These are phyloP conservation scores for Nansenia antarctica DNA, from an alignment of 2,113 vertebrate species.

Conservation along the genomic window DNA sequence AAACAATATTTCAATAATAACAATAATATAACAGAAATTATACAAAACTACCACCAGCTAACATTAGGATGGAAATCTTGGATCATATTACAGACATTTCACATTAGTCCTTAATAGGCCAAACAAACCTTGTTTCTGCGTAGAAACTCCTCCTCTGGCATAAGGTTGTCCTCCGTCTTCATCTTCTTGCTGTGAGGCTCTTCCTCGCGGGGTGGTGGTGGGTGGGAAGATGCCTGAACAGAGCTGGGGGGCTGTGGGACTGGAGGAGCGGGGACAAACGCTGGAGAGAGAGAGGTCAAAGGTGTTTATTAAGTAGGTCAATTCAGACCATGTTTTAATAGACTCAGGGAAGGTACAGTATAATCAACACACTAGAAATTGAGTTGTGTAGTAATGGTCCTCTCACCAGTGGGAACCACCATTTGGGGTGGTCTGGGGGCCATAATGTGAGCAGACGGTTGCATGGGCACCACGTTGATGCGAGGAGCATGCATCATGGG, in stretches of 20 bases:
- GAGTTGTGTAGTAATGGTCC: neutral
- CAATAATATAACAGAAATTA: too few species aligned
- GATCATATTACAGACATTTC: neutral
- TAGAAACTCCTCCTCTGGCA: conserved; percentile 96
- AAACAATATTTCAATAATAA: neutral
- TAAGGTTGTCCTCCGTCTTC: conserved; percentile 95
- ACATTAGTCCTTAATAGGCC: neutral
- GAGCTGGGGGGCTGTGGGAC: conserved; percentile 85
- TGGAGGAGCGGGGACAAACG: conserved; percentile 93
- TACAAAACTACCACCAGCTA: neutral
- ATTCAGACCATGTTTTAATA: neutral
- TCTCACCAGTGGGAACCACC: conserved; percentile 92
- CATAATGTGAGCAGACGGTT: too few species aligned
- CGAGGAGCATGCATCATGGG: conserved; percentile 90
- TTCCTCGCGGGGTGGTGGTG: conserved; percentile 89
- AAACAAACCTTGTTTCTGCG: conserved; percentile 89
- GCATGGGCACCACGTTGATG: conserved; percentile 97
- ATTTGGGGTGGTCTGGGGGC: conserved; percentile 90
- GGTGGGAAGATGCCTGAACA: conserved; percentile 85
- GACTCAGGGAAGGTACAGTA: too few species aligned
- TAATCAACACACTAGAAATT: neutral
- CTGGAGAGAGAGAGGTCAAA: conserved; percentile 57
- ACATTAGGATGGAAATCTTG: neutral
- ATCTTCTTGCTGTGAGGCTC: conserved; percentile 94
- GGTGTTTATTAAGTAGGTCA: neutral